phyloP scores from a whole-genome alignment of 2,113 vertebrate species.

The Malaclemys terrapin region DNA sequence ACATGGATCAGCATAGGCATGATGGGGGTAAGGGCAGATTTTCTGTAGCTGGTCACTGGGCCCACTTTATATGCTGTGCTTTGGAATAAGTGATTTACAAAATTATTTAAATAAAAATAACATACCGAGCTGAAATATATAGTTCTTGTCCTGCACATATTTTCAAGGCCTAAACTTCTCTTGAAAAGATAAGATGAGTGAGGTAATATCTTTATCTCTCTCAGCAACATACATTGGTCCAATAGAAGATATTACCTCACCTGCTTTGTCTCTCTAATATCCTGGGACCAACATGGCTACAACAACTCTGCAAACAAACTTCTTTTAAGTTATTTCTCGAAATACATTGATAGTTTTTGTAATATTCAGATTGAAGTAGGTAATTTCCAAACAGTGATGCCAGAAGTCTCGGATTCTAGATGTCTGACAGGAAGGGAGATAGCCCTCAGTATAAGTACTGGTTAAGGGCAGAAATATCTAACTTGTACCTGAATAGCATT shows the following conservation, averaged over 20 bases:
- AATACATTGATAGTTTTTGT: neutral
- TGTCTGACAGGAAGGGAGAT: neutral
- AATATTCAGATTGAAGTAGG: neutral
- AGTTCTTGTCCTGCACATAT: neutral
- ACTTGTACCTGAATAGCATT: neutral
- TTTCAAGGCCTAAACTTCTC: neutral
- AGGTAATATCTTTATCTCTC: too few relatives aligned
- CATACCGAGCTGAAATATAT: neutral
- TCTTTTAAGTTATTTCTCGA: neutral
- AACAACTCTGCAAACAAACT: too few relatives aligned
- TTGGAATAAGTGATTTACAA: neutral
- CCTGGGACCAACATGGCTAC: too few relatives aligned
- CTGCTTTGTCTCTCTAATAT: too few relatives aligned
- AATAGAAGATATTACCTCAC: too few relatives aligned
- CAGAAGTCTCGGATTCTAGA: neutral
- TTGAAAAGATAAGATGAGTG: too few relatives aligned
- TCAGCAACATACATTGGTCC: too few relatives aligned
- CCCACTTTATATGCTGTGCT: neutral
- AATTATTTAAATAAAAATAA: neutral
- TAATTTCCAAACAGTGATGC: neutral
- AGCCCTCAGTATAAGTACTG: neutral
- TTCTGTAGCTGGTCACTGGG: neutral
- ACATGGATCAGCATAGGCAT: neutral
- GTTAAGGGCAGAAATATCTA: neutral
- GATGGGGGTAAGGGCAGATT: neutral